phyloP scores from a whole-genome alignment of 2,888 invertebrate genomes.

The Chymomyza amoena region DNA sequence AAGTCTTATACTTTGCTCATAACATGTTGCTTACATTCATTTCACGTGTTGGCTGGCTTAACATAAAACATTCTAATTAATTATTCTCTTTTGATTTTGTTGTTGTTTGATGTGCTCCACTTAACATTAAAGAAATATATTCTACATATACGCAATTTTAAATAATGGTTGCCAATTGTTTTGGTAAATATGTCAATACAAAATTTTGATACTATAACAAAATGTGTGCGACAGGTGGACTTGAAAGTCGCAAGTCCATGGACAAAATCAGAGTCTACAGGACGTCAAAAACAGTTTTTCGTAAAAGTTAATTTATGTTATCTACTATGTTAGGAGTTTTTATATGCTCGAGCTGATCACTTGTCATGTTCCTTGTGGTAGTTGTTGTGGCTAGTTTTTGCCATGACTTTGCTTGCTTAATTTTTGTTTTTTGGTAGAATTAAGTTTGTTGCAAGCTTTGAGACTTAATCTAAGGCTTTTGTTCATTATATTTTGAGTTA shows the following conservation, averaged over 20 bases:
- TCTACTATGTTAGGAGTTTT: slow-evolving; percentile 48
- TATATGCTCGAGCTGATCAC: slow-evolving; percentile 62
- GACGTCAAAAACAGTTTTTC: background rate
- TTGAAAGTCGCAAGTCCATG: background rate
- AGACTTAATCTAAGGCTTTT: slow-evolving; percentile 8
- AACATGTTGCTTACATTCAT: slow-evolving; percentile 27
- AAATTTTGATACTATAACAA: slow-evolving; percentile 34
- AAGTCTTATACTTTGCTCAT: slow-evolving; percentile 59
- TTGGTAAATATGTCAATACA: slow-evolving; percentile 28
- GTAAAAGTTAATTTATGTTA: slow-evolving; percentile 28
- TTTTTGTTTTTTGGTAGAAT: slow-evolving; percentile 28
- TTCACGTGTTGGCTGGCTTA: slow-evolving; percentile 36
- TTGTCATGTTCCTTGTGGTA: slow-evolving; percentile 47
- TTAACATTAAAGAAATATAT: background rate
- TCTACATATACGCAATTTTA: background rate
- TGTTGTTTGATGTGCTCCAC: background rate
- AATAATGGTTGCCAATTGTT: background rate
- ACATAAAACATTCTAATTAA: slow-evolving; percentile 34
- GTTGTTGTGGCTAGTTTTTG: slow-evolving; percentile 18
- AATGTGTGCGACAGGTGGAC: slow-evolving; percentile 5
- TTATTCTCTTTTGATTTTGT: slow-evolving; percentile 9
- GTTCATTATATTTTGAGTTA: slow-evolving; percentile 43
- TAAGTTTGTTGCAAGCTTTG: slow-evolving; percentile 11
- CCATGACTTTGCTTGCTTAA: slow-evolving; percentile 13
- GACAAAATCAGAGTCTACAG: background rate